Conservation (phyloP, 2,888 invertebrate genomes). For the Autographa gamma region DNA sequence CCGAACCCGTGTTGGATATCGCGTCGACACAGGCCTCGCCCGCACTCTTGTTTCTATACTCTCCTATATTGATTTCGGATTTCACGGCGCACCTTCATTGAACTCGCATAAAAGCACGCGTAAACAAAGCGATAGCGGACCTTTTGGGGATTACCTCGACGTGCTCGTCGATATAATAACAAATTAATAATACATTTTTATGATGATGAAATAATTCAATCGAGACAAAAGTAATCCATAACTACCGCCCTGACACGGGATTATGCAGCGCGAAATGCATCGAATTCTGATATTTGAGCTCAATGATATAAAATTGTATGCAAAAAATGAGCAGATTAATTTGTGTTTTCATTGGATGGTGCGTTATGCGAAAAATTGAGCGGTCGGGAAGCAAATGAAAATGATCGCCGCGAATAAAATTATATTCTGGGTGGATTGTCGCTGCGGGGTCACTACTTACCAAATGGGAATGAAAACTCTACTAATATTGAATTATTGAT, state of each 20-base stretch:
- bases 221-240: conserved; percentile 83
- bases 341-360: conserved; percentile 86
- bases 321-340: conserved; percentile 89
- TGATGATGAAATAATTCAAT: conserved; percentile 81
- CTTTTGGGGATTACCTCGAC: conserved; percentile 70
- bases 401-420: conserved; percentile 82
- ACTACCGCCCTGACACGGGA: conserved; percentile 82
- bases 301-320: conserved; percentile 87
- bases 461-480: conserved; percentile 44
- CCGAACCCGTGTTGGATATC: conserved; percentile 91
- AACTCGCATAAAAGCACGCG: conserved; percentile 66
- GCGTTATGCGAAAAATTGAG: conserved; percentile 88
- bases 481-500: conserved; percentile 53
- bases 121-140: conserved; percentile 70
- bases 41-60: conserved; percentile 77
- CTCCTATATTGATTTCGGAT: conserved; percentile 82
- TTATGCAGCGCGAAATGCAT: conserved; percentile 79
- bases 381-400: conserved; percentile 83
- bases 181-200: conserved; percentile 73
- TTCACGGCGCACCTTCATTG: conserved; percentile 73
- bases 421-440: conserved; percentile 77
- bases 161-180: conserved; percentile 58
- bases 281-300: conserved; percentile 82
- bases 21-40: conserved; percentile 88
- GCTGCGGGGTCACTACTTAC: conserved; percentile 71